A percentile compares a stretch with the other conserved stretches of the same genome.
These are phyloP conservation scores for Aporophyla nigra DNA, from an alignment of 2,888 invertebrate species.

Conservation along the genomic window DNA sequence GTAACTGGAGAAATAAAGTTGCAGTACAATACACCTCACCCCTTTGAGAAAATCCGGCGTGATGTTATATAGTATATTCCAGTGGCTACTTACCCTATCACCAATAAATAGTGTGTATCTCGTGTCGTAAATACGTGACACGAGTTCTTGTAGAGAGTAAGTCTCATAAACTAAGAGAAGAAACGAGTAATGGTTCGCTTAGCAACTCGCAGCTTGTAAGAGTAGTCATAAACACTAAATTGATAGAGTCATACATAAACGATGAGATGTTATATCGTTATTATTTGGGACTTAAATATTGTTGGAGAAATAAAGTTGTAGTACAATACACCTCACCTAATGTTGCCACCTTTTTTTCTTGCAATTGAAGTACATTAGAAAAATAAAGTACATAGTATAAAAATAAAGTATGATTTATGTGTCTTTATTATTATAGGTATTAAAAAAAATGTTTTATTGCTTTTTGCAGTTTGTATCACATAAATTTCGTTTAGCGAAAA, in stretches of 20 bases:
- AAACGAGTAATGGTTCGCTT: slow-evolving; percentile 7
- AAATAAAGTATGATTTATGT: too few species aligned
- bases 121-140: slow-evolving; percentile 8
- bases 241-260: slow-evolving; percentile 50
- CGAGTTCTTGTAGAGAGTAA: slow-evolving; percentile 15
- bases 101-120: background rate
- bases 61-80: too few species aligned
- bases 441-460: too few species aligned
- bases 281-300: too few species aligned
- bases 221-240: slow-evolving; percentile 50
- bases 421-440: too few species aligned
- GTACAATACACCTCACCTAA: too few species aligned
- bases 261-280: slow-evolving; percentile 28
- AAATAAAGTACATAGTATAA: too few species aligned
- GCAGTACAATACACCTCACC: background rate
- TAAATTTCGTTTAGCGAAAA: too few species aligned
- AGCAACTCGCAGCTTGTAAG: slow-evolving; percentile 18
- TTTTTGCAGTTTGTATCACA: too few species aligned
- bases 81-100: background rate
- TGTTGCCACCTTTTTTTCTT: too few species aligned
- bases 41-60: background rate
- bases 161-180: slow-evolving; percentile 52
- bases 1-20: background rate
- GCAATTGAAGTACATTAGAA: too few species aligned
- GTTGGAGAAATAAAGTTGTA: background rate